phyloP scores from a whole-genome alignment of 2,888 invertebrate species.

The Odontocolon sp. region DNA sequence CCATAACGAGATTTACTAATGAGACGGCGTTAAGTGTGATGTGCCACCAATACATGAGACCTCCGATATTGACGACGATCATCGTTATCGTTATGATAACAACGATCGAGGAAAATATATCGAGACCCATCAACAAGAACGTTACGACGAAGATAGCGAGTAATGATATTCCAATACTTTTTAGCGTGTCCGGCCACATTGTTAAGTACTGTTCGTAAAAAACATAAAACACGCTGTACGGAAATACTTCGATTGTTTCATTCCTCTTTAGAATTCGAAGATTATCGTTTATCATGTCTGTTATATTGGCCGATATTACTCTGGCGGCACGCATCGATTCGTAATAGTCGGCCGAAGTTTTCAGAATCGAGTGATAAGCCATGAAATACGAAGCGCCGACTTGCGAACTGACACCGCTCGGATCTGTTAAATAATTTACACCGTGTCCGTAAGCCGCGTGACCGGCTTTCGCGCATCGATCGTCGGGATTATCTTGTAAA shows the following conservation, averaged over 20 bases:
- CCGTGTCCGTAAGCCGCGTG: constrained; percentile 91
- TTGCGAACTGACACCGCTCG: constrained; percentile 77
- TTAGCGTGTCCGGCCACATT: constrained; percentile 95
- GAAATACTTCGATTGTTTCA: constrained; percentile 87
- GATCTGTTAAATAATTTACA: constrained; percentile 84
- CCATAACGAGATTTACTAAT: constrained; percentile 97
- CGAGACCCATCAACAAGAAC: constrained; percentile 95
- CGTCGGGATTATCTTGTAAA: constrained; percentile 90
- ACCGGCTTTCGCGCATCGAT: constrained; percentile 90
- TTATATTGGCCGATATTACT: constrained; percentile 90
- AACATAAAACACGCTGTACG: constrained; percentile 98
- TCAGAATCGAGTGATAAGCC: constrained; percentile 96
- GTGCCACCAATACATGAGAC: constrained; percentile 98
- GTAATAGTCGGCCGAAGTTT: constrained; percentile 95
- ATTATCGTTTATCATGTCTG: constrained; percentile 87
- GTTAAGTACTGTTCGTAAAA: constrained; percentile 99
- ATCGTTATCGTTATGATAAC: constrained; percentile 95
- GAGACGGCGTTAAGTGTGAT: constrained; percentile 98
- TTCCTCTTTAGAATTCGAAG: constrained; percentile 81
- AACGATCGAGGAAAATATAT: constrained; percentile 94
- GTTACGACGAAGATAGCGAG: constrained; percentile 97
- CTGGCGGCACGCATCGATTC: constrained; percentile 92
- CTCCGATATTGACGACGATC: constrained; percentile 96
- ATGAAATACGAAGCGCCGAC: constrained; percentile 94
- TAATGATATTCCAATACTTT: constrained; percentile 93